These are phyloP conservation scores for Loxodonta africana DNA, from an alignment of 2,113 vertebrate genomes.

Conservation along the genomic window DNA sequence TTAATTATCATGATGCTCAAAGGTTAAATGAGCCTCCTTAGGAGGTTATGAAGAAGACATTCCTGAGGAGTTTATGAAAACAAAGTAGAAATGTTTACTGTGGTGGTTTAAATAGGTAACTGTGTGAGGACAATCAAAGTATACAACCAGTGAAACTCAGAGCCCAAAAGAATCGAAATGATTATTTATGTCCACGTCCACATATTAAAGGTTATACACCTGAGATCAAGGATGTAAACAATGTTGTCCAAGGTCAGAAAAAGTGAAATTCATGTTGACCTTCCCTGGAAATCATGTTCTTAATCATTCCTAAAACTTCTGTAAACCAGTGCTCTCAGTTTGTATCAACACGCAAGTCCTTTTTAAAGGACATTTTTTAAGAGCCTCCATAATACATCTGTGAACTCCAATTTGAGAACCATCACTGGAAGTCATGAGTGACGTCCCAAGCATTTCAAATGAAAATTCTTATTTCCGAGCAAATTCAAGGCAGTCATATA, in stretches of 20 bases:
- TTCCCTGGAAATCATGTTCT: neutral
- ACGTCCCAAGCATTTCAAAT: neutral
- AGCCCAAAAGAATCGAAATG: neutral
- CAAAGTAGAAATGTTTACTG: neutral
- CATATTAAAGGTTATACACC: neutral
- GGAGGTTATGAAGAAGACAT: neutral
- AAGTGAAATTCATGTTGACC: neutral
- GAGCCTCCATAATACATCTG: neutral
- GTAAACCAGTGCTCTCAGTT: neutral
- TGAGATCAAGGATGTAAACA: neutral
- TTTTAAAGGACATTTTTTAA: constrained; percentile 2
- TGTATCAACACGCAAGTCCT: neutral
- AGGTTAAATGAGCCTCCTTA: neutral
- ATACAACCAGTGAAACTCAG: neutral
- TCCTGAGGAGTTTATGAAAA: neutral
- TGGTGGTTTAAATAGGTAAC: neutral
- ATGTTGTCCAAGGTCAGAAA: neutral
- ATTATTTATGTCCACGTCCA: neutral
- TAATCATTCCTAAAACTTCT: constrained; percentile 38
- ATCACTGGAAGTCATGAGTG: neutral
- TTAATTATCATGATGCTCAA: neutral
- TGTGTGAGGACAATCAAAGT: neutral
- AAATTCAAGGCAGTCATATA: neutral
- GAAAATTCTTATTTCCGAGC: neutral
- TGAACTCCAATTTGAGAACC: neutral